These are phyloP conservation scores for Ethmia dodecea DNA, from an alignment of 2,888 invertebrate species.

Conservation along the genomic window DNA sequence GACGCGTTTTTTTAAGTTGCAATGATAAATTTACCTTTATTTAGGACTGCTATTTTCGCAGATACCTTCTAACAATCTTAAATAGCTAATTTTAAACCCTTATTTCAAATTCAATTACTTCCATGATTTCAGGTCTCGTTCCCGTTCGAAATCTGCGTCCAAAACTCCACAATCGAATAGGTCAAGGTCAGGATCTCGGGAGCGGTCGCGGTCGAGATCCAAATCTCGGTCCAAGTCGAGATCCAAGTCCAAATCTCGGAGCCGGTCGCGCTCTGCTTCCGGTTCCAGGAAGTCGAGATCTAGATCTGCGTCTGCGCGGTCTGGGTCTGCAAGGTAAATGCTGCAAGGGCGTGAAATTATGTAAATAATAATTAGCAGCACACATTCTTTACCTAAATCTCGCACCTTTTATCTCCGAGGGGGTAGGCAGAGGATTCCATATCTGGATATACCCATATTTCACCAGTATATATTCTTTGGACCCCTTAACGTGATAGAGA, in stretches of 20 bases:
- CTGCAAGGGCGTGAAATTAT: neutral
- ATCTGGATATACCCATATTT: too few species aligned
- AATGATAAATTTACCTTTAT: too few species aligned
- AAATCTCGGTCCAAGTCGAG: constrained; percentile 21
- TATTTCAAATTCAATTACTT: too few species aligned
- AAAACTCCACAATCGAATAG: constrained; percentile 46
- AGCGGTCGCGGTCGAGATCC: constrained; percentile 24
- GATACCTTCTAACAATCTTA: too few species aligned
- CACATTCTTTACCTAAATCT: too few species aligned
- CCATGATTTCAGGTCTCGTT: constrained; percentile 48
- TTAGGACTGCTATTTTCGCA: too few species aligned
- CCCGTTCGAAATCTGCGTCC: constrained; percentile 64
- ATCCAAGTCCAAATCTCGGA: constrained; percentile 33
- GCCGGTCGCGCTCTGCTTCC: constrained; percentile 27
- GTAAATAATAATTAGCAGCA: too few species aligned
- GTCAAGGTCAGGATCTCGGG: constrained; percentile 35
- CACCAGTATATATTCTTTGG: too few species aligned
- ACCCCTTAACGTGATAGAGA: too few species aligned
- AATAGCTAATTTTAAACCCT: too few species aligned
- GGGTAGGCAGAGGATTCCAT: too few species aligned
- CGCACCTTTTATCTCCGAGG: too few species aligned
- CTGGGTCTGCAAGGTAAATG: constrained; percentile 27
- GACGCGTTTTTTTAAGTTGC: constrained; percentile 20
- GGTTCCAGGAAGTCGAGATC: constrained; percentile 35
- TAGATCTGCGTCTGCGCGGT: constrained; percentile 41